Conservation (phyloP, 2,888 invertebrate genomes). For the Eristalinus aeneus region DNA sequence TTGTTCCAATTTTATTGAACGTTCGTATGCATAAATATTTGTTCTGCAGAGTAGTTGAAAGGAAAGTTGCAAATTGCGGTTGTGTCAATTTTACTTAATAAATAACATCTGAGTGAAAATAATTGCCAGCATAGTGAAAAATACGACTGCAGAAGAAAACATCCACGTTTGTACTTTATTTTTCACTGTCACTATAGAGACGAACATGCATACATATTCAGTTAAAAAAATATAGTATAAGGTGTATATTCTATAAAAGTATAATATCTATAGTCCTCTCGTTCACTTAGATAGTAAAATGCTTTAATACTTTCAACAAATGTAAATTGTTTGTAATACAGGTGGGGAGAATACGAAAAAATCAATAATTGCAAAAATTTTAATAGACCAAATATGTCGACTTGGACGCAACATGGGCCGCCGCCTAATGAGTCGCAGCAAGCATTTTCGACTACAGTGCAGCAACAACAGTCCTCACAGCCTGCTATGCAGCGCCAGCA, state of each 20-base stretch:
- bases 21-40: not conserved
- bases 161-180: slow-evolving; percentile 65
- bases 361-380: slow-evolving; percentile 61
- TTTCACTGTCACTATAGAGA: not conserved
- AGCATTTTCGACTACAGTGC: slow-evolving; percentile 7
- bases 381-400: slow-evolving; percentile 41
- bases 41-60: not conserved
- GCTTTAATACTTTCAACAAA: slow-evolving; percentile 35
- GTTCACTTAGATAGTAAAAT: slow-evolving; percentile 37
- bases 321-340: slow-evolving; percentile 33
- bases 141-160: slow-evolving; percentile 38
- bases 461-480: slow-evolving; percentile 22
- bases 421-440: slow-evolving; percentile 35
- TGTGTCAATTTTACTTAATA: not conserved
- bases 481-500: slow-evolving; percentile 29
- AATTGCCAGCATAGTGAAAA: not conserved
- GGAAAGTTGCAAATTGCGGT: not conserved
- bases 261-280: slow-evolving; percentile 1
- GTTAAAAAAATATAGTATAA: not conserved
- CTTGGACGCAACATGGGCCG: slow-evolving; percentile 47
- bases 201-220: not conserved
- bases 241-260: not conserved
- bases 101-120: not conserved
- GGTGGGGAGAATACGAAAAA: slow-evolving; percentile 14
- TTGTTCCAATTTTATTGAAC: slow-evolving; percentile 35